Evolutionary conservation across 2,797 vertebrate genomes (phyloP).

Genomic region (Propithecus deckenii): DNA sequence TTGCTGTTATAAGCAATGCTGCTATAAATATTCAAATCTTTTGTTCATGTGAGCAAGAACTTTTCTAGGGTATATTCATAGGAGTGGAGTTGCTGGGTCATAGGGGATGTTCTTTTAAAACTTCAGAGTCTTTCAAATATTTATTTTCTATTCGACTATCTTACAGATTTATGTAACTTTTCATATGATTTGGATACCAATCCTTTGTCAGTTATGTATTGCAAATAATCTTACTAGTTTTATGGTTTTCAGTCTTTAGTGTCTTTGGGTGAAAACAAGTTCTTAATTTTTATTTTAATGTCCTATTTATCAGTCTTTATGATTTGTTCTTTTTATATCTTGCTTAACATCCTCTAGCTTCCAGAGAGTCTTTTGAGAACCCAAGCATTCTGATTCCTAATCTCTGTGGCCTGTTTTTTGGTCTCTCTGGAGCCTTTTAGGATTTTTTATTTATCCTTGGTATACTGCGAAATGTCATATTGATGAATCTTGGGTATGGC

Average conservation of each 20-base stretch:
- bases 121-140: neutral
- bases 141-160: neutral
- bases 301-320: neutral
- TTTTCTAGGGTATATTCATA: neutral
- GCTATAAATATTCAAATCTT: neutral
- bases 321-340: neutral
- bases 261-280: neutral
- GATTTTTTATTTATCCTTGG: neutral
- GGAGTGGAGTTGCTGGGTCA: neutral
- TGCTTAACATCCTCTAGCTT: constrained; percentile 6
- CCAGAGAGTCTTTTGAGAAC: neutral
- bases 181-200: neutral
- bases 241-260: neutral
- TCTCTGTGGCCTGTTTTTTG: neutral
- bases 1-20: neutral
- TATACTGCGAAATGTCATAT: neutral
- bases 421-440: neutral
- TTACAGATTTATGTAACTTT: neutral
- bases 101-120: neutral
- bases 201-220: neutral
- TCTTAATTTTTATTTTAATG: neutral
- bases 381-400: neutral
- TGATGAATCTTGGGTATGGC: neutral
- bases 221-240: neutral
- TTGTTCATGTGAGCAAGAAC: neutral